A percentile compares a stretch with the other conserved stretches of the same genome.
Conservation (phyloP, 2,797 vertebrate species). For the Adrianichthys oophorus region DNA sequence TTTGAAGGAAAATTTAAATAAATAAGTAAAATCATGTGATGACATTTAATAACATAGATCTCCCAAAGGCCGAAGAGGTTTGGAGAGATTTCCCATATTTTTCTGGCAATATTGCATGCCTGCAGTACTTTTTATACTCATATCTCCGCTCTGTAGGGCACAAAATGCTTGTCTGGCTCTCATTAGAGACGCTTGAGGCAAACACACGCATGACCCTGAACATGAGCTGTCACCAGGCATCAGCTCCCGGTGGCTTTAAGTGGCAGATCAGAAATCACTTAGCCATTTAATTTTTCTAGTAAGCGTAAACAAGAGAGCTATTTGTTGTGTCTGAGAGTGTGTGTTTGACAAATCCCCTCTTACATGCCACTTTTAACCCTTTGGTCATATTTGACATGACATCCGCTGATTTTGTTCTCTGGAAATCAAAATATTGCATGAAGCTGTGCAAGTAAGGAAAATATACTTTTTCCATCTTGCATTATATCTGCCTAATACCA, state of each 20-base stretch:
- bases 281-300: constrained; percentile 20
- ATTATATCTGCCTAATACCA: constrained; percentile 8
- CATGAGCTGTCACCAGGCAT: constrained; percentile 59
- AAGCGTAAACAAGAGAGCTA: neutral
- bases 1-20: neutral
- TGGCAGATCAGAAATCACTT: constrained; percentile 54
- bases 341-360: constrained; percentile 46
- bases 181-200: constrained; percentile 66
- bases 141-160: constrained; percentile 26
- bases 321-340: constrained; percentile 26
- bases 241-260: constrained; percentile 50
- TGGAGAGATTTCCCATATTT: neutral
- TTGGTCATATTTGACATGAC: constrained; percentile 26
- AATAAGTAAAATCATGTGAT: constrained; percentile 8
- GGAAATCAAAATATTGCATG: constrained; percentile 15
- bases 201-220: constrained; percentile 63
- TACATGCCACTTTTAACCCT: constrained; percentile 35
- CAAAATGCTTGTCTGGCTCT: constrained; percentile 55
- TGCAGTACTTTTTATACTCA: constrained; percentile 39
- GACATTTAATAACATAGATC: constrained; percentile 6
- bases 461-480: constrained; percentile 11
- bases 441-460: constrained; percentile 8
- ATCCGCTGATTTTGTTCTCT: constrained; percentile 21
- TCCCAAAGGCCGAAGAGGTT: neutral
- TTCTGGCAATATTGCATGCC: constrained; percentile 12